A percentile compares a stretch with the other conserved stretches of the same genome.
Evolutionary conservation across 2,888 invertebrate species (phyloP).

Genomic region (Agapostemon virescens): DNA sequence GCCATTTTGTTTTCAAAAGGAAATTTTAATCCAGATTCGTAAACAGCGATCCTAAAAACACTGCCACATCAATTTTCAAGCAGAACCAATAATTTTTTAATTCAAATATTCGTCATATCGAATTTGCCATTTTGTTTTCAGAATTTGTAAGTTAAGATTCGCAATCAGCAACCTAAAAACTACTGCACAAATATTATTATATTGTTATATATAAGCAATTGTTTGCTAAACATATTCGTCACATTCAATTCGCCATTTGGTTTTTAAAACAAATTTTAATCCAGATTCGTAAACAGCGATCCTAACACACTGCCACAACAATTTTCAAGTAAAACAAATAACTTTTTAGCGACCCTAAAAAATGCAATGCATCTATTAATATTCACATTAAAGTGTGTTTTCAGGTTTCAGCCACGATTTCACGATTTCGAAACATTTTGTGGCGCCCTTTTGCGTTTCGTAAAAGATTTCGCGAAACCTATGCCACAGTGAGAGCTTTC

Average conservation of each 20-base stretch:
- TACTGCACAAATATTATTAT: neutral
- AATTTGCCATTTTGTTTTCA: too few species aligned
- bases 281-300: neutral
- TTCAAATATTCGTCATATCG: too few species aligned
- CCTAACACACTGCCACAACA: neutral
- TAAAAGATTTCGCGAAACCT: slow-evolving; percentile 32
- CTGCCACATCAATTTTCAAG: too few species aligned
- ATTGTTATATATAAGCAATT: neutral
- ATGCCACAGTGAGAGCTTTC: slow-evolving; percentile 21
- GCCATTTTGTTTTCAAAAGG: neutral
- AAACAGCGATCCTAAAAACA: neutral
- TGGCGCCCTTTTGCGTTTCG: neutral
- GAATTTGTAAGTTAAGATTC: too few species aligned
- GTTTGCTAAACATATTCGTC: neutral
- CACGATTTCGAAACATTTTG: neutral
- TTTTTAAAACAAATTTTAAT: neutral
- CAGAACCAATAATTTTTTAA: too few species aligned
- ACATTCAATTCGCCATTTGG: neutral
- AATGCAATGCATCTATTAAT: neutral
- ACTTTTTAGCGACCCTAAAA: too few species aligned
- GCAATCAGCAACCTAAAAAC: neutral
- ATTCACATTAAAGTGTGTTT: neutral
- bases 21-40: neutral
- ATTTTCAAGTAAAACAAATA: too few species aligned
- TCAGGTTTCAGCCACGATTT: neutral